Evolutionary conservation across 2,888 invertebrate species (phyloP).

Genomic region (Clostera curtula): DNA sequence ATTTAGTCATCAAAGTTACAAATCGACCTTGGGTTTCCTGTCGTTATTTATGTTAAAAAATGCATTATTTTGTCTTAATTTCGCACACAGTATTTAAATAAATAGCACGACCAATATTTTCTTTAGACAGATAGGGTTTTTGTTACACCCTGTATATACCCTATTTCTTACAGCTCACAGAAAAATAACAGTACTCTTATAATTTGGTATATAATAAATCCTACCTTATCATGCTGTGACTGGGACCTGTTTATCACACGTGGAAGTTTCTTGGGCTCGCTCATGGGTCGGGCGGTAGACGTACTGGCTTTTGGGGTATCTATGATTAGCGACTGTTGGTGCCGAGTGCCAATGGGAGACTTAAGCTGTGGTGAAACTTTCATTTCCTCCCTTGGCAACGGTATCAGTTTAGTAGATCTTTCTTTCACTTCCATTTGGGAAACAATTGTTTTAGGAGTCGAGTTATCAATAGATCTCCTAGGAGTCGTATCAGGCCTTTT

Average conservation of each 20-base stretch:
- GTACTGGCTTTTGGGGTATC: slow-evolving; percentile 51
- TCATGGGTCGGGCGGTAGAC: slow-evolving; percentile 32
- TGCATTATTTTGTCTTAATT: no score
- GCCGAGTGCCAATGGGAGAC: slow-evolving; percentile 30
- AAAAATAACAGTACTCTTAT: no score
- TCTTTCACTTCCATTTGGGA: slow-evolving; percentile 32
- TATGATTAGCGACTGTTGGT: slow-evolving; percentile 25
- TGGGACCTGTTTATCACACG: slow-evolving; percentile 38
- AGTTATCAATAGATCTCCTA: slow-evolving; percentile 37
- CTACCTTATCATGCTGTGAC: slow-evolving; percentile 50
- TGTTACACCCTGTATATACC: no score
- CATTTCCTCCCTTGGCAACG: slow-evolving; percentile 35
- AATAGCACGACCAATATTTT: no score
- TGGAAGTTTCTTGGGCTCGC: slow-evolving; percentile 42
- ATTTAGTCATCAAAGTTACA: no score
- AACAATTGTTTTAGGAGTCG: slow-evolving; percentile 22
- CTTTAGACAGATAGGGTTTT: no score
- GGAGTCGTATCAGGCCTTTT: slow-evolving; percentile 56
- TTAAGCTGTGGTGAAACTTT: slow-evolving; percentile 30
- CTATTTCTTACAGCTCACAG: no score
- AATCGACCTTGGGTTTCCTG: no score
- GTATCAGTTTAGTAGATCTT: slow-evolving; percentile 26
- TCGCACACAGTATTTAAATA: no score
- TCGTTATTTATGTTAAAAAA: no score
- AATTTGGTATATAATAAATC: no score